Evolutionary conservation across 2,113 vertebrate species (phyloP).

Genomic region (Ariopsis seemanni): DNA sequence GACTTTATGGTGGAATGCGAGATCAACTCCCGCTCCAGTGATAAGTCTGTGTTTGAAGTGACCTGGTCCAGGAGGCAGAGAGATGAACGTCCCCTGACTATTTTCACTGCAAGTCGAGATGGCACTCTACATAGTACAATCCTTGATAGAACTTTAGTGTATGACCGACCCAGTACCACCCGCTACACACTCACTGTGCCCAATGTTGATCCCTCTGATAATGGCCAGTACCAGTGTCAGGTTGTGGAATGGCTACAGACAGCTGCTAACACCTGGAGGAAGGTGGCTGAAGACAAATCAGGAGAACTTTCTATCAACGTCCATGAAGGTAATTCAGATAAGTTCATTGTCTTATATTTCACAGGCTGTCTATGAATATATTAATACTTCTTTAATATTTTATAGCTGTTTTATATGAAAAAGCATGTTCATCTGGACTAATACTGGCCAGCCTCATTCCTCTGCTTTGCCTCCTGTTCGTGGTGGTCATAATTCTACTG

Average conservation of each 20-base stretch:
- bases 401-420: not conserved
- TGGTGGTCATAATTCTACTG: constrained; percentile 49
- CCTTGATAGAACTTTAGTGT: constrained; percentile 43
- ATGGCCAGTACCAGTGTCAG: constrained; percentile 75
- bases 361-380: not conserved
- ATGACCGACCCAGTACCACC: constrained; percentile 50
- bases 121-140: constrained; percentile 54
- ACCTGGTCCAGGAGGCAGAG: constrained; percentile 59
- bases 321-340: constrained; percentile 11
- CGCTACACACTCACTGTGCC: constrained; percentile 71
- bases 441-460: constrained; percentile 38
- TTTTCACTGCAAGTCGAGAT: constrained; percentile 60
- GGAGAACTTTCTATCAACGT: constrained; percentile 56
- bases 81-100: not conserved
- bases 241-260: constrained; percentile 80
- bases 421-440: not conserved
- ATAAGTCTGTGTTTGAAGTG: constrained; percentile 65
- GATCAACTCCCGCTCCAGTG: constrained; percentile 60
- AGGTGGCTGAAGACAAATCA: constrained; percentile 76
- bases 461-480: constrained; percentile 48
- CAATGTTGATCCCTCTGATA: constrained; percentile 44
- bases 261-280: constrained; percentile 80
- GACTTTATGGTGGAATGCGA: constrained; percentile 61
- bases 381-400: not conserved
- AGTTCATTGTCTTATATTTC: not conserved